phyloP scores from a whole-genome alignment of 1,140 invertebrate species.

The Epicauta chinensis region DNA sequence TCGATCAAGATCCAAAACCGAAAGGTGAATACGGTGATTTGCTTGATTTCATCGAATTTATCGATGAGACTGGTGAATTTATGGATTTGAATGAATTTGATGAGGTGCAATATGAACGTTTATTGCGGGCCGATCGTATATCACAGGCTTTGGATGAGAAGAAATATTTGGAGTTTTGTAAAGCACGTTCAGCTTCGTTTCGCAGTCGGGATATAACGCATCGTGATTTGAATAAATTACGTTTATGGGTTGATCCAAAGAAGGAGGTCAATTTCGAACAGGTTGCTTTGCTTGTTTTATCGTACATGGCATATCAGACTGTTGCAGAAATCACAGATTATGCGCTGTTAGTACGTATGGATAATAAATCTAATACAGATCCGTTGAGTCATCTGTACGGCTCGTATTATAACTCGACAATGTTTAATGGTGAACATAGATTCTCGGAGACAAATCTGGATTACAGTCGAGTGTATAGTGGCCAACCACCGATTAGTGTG shows the following conservation, averaged over 20 bases:
- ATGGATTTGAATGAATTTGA: constrained; percentile 46
- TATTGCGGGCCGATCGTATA: constrained; percentile 48
- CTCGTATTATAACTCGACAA: constrained; percentile 44
- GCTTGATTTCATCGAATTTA: constrained; percentile 46
- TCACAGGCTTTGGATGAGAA: constrained; percentile 48
- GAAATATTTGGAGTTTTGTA: constrained; percentile 48
- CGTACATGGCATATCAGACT: constrained; percentile 65
- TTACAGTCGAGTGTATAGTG: constrained; percentile 49
- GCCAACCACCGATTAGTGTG: constrained; percentile 47
- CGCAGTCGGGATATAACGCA: constrained; percentile 23
- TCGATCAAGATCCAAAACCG: constrained; percentile 23
- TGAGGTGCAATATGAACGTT: constrained; percentile 46
- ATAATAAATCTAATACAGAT: constrained; percentile 49
- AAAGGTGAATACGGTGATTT: constrained; percentile 35
- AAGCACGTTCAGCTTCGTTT: constrained; percentile 34
- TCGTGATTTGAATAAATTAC: constrained; percentile 45
- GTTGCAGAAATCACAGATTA: constrained; percentile 64
- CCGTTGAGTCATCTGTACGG: constrained; percentile 50
- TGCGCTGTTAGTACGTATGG: constrained; percentile 57
- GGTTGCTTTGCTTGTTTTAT: constrained; percentile 55
- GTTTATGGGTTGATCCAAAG: constrained; percentile 48
- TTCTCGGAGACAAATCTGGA: constrained; percentile 44
- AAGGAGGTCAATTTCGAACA: constrained; percentile 44
- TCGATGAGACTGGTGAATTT: constrained; percentile 53
- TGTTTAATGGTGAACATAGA: constrained; percentile 41